phyloP scores from a whole-genome alignment of 2,888 invertebrate genomes.

The Phanerotoma sp. region DNA sequence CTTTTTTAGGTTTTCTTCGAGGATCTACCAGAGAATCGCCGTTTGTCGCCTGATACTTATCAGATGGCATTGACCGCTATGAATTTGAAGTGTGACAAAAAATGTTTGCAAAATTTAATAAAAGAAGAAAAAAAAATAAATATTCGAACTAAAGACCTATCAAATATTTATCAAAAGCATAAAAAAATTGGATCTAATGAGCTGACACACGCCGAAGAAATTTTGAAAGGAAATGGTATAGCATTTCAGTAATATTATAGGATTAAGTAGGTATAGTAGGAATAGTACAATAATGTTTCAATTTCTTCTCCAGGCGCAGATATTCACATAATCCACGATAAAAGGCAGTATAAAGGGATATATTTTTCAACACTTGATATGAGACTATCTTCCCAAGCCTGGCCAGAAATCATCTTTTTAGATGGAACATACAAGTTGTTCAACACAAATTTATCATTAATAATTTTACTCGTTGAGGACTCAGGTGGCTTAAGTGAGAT shows the following conservation, averaged over 20 bases:
- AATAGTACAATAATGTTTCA: too few relatives aligned
- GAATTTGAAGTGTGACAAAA: conserved; percentile 2
- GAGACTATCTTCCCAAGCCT: conserved; percentile 17
- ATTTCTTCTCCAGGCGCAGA: too few relatives aligned
- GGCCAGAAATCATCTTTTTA: conserved; percentile 30
- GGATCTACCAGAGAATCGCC: conserved; percentile 10
- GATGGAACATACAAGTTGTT: conserved; percentile 30
- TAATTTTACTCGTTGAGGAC: conserved; percentile 27
- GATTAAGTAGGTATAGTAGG: neutral
- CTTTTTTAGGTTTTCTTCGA: conserved; percentile 4
- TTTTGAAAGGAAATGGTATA: conserved; percentile 3
- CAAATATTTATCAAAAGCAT: conserved; percentile 2
- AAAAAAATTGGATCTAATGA: conserved; percentile 6
- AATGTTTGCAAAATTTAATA: conserved; percentile 12
- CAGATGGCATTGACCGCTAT: neutral
- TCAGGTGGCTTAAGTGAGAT: conserved; percentile 24
- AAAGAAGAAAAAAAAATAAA: conserved; percentile 1
- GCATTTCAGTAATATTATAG: neutral
- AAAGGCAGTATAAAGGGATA: conserved; percentile 17
- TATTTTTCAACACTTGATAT: conserved; percentile 27
- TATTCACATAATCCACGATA: conserved; percentile 1
- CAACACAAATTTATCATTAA: conserved; percentile 15
- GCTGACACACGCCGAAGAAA: neutral
- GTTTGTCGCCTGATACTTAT: conserved; percentile 5
- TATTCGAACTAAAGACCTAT: conserved; percentile 11